Conservation (phyloP, 2,888 invertebrate genomes). For the Tachina grossa region DNA sequence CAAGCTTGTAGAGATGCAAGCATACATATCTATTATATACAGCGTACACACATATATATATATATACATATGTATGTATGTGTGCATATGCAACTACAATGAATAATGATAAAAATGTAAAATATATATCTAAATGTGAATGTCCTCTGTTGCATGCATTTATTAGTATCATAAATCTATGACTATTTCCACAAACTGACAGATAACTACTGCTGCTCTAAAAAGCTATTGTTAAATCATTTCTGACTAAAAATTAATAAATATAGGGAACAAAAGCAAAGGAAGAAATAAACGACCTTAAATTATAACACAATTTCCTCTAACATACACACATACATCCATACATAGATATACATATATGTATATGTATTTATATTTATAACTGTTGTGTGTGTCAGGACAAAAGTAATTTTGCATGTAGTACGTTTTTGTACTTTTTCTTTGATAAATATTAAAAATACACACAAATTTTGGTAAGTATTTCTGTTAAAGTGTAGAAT, state of each 20-base stretch:
- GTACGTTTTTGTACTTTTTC: slow-evolving; percentile 4
- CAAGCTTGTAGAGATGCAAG: neutral
- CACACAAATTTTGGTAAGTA: slow-evolving; percentile 25
- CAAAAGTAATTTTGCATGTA: slow-evolving; percentile 10
- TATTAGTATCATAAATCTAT: slow-evolving; percentile 69
- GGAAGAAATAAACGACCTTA: slow-evolving; percentile 64
- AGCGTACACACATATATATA: no score
- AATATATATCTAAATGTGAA: slow-evolving; percentile 46
- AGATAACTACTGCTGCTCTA: slow-evolving; percentile 30
- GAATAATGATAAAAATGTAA: slow-evolving; percentile 58
- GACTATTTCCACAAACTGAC: slow-evolving; percentile 51
- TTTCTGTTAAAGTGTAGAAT: neutral
- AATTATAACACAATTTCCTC: slow-evolving; percentile 68
- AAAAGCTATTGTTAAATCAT: slow-evolving; percentile 61
- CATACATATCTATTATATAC: neutral
- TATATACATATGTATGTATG: neutral
- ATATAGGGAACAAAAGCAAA: slow-evolving; percentile 14
- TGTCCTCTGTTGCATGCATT: slow-evolving; percentile 65
- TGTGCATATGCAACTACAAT: slow-evolving; percentile 33
- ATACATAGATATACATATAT: no score
- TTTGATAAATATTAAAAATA: slow-evolving; percentile 31
- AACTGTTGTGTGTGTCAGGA: neutral
- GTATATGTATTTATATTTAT: neutral
- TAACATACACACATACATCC: slow-evolving; percentile 29
- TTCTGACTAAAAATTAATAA: slow-evolving; percentile 44